Conservation (phyloP, 1,140 invertebrate species). For the Hirudo medicinalis region DNA sequence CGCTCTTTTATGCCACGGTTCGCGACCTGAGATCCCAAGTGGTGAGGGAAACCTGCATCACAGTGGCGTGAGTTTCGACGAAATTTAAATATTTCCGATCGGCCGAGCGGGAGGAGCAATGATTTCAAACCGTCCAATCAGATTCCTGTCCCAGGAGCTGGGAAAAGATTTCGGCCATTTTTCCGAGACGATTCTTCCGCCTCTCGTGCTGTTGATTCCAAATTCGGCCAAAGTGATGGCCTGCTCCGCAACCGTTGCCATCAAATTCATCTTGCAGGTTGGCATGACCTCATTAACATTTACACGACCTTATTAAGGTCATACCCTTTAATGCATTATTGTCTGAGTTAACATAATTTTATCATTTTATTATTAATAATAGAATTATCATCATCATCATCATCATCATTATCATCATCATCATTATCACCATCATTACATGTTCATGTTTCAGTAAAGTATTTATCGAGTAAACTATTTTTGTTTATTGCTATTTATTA, state of each 20-base stretch:
- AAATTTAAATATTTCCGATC: no score
- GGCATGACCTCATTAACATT: no score
- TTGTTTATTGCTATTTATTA: no score
- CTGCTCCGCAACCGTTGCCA: conserved; percentile 67
- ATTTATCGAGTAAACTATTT: no score
- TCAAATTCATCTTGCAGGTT: conserved; percentile 72
- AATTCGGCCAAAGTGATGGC: conserved; percentile 94
- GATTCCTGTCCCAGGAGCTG: conserved; percentile 67
- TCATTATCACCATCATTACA: no score
- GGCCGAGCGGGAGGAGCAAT: neutral
- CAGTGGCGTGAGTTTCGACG: conserved; percentile 44
- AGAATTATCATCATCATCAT: no score
- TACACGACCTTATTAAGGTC: no score
- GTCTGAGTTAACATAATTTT: no score
- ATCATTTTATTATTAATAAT: no score
- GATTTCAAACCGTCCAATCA: conserved; percentile 23
- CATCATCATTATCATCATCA: no score
- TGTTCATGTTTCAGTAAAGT: no score
- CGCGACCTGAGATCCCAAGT: conserved; percentile 82
- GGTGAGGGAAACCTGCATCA: conserved; percentile 83
- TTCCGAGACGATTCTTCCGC: conserved; percentile 63
- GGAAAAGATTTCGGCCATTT: conserved; percentile 71
- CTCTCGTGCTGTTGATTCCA: conserved; percentile 76
- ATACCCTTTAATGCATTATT: no score
- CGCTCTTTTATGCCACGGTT: conserved; percentile 64